Evolutionary conservation across 2,888 invertebrate species (phyloP).

Genomic region (Latrodectus elegans): DNA sequence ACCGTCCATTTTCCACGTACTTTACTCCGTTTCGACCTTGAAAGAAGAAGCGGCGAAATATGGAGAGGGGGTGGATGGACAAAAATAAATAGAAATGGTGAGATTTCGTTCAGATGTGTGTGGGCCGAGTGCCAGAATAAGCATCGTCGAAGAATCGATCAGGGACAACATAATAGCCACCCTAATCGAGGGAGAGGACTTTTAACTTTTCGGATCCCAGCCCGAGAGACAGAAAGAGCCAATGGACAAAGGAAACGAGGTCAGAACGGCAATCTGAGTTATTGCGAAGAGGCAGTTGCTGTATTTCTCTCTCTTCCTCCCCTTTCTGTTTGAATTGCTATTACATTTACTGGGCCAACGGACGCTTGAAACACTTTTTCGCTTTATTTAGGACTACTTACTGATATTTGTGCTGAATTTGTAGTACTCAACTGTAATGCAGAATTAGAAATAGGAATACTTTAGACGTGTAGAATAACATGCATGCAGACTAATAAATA

Average conservation of each 20-base stretch:
- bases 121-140: conserved; percentile 64
- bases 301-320: background rate
- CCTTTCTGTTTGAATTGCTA: background rate
- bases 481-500: too few species aligned
- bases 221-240: conserved; percentile 30
- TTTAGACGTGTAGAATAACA: too few species aligned
- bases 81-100: conserved; percentile 1
- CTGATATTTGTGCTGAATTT: too few species aligned
- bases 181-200: conserved; percentile 45
- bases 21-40: too few species aligned
- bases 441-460: too few species aligned
- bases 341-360: background rate
- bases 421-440: too few species aligned
- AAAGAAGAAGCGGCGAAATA: too few species aligned
- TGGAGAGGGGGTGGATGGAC: too few species aligned
- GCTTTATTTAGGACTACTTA: too few species aligned
- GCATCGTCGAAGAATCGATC: conserved; percentile 42
- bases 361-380: too few species aligned
- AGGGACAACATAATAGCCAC: conserved; percentile 44
- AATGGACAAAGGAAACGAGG: conserved; percentile 38
- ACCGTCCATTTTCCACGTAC: too few species aligned
- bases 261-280: conserved; percentile 52
- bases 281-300: conserved; percentile 29
- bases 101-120: conserved; percentile 5
- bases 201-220: conserved; percentile 55